These are phyloP conservation scores for Chlamydotis undulata DNA, from an alignment of 2,113 vertebrate species.

Conservation along the genomic window DNA sequence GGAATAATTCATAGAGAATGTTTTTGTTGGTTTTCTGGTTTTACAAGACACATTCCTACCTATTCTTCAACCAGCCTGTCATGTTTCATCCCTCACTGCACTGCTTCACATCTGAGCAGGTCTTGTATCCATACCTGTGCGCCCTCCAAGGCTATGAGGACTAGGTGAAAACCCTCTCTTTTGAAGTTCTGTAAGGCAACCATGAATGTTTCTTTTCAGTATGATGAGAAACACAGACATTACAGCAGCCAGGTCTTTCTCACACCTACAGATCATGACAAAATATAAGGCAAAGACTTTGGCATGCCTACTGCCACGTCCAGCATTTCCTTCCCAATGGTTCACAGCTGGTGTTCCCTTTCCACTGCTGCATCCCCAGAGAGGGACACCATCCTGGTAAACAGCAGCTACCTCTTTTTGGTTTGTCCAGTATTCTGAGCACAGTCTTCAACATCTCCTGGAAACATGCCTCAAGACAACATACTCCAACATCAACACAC, in stretches of 20 bases:
- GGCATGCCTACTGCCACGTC: not conserved
- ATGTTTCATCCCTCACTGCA: not conserved
- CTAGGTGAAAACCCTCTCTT: not conserved
- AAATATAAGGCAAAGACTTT: not conserved
- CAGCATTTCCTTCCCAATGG: not conserved
- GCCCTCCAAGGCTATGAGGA: not conserved
- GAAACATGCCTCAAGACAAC: not conserved
- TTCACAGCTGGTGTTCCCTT: not conserved
- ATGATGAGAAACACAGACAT: not conserved
- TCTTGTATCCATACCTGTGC: not conserved
- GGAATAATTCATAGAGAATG: not conserved
- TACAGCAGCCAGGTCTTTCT: not conserved
- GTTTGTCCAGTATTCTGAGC: not conserved
- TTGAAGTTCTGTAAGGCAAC: not conserved
- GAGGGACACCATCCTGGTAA: not conserved
- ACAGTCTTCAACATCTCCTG: not conserved
- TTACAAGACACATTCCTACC: not conserved
- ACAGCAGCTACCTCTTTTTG: not conserved
- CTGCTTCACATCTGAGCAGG: not conserved
- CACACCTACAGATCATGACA: not conserved
- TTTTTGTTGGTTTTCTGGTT: not conserved
- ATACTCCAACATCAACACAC: not conserved
- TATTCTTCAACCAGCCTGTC: not conserved
- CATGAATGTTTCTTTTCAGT: not conserved
- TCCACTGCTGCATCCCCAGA: not conserved